Evolutionary conservation across 1,140 invertebrate genomes (phyloP), one percentile per base, ranked within the genome.

Genomic region (Heliconius nattereri): DNA sequence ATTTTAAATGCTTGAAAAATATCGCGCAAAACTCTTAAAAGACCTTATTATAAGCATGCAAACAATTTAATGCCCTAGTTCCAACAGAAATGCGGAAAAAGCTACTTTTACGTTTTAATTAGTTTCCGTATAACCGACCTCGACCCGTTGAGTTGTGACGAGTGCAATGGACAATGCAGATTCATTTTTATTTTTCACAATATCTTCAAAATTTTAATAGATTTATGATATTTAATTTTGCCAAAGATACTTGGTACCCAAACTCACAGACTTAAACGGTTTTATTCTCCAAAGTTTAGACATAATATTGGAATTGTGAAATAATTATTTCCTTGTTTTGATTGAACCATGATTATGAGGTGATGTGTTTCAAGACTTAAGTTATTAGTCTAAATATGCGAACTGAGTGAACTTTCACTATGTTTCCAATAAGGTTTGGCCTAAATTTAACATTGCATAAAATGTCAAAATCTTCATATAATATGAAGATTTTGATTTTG

Each of bases 41-140:
- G 70, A 54, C 26, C 49, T 72, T 76, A 80, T 80, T 75, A 80
- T 80, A 76, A 76, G 75, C 75, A 76, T 76, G 75, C 57, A 80
- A 81, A 78, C 76, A 81, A 78, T 81, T 81, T 81, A 81, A 71
- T 74, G 72, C 71, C 73, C 75, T 71, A 77, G 79, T 81, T 81
- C 45, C 75, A 79, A 60, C 76, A 52, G 72, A 66, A 73, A 40
- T 73, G 54, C 40, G 79, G 79, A 81, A 81, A 81, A 73, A 73
- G 71, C 75, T 66, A 81, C 79, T 81, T 81, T 81, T 75, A 81
- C 75, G 72, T 78, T 81, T 81, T 81, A 81, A 81, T 81, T 81
- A 81, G 79, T 81, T 81, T 76, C 79, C 79, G 79, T 78, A 73
- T 74, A 54, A 78, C 57, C 75, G 79, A 78, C 75, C 79, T 78